phyloP scores from a whole-genome alignment of 2,888 invertebrate genomes.

The Acrobasis suavella region DNA sequence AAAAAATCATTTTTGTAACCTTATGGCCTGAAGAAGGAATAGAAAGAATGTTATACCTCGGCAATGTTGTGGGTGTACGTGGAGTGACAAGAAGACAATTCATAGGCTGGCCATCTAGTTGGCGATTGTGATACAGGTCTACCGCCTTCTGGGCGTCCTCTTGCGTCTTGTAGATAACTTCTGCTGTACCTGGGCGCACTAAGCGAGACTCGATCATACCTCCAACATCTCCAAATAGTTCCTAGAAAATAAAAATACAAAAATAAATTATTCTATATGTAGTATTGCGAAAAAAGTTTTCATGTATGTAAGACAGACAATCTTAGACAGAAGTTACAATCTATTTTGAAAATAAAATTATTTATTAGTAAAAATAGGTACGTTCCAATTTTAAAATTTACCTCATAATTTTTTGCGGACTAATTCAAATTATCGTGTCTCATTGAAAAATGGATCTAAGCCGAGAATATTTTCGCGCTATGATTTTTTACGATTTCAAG shows the following conservation, averaged over 20 bases:
- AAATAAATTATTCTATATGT: constrained; percentile 22
- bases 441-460: too few species aligned
- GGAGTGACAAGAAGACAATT: constrained; percentile 93
- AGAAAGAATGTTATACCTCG: constrained; percentile 44
- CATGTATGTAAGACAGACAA: too few species aligned
- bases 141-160: constrained; percentile 95
- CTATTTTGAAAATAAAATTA: too few species aligned
- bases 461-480: too few species aligned
- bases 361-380: too few species aligned
- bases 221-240: constrained; percentile 96
- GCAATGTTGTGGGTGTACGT: constrained; percentile 56
- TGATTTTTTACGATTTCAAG: too few species aligned
- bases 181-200: constrained; percentile 93
- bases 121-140: constrained; percentile 95
- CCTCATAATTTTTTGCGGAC: too few species aligned
- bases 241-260: constrained; percentile 78
- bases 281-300: too few species aligned
- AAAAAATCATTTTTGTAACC: too few species aligned
- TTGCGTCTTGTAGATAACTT: constrained; percentile 93
- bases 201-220: constrained; percentile 91
- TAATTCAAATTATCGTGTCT: too few species aligned
- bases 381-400: too few species aligned
- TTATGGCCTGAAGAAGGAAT: not conserved
- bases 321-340: too few species aligned
- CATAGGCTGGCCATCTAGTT: constrained; percentile 96